Evolutionary conservation across 2,113 vertebrate genomes (phyloP).

Genomic region (Picathartes gymnocephalus): DNA sequence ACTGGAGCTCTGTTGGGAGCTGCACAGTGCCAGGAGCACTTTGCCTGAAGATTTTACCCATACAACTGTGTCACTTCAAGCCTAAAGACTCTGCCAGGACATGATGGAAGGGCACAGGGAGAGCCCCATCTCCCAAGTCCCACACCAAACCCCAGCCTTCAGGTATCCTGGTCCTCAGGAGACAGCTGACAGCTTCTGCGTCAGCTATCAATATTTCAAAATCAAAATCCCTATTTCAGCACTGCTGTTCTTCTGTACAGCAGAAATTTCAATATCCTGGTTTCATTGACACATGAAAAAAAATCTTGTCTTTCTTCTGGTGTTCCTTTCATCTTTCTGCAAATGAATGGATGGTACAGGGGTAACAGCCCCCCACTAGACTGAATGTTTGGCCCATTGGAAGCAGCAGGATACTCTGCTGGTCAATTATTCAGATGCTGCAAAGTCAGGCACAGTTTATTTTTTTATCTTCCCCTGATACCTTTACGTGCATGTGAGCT

Average conservation of each 20-base stretch:
- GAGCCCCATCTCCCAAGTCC: background rate
- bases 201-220: background rate
- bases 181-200: background rate
- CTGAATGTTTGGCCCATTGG: background rate
- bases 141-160: background rate
- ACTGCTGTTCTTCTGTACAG: background rate
- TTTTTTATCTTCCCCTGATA: background rate
- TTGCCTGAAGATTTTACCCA: background rate
- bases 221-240: background rate
- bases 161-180: background rate
- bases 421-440: background rate
- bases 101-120: rapidly evolving
- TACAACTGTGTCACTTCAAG: rapidly evolving
- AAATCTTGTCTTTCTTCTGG: background rate
- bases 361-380: background rate
- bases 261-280: background rate
- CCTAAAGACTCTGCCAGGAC: background rate
- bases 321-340: background rate
- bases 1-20: background rate
- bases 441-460: background rate
- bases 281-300: background rate
- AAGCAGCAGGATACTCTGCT: background rate
- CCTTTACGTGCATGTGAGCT: background rate
- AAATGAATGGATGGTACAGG: background rate
- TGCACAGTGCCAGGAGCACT: rapidly evolving